Evolutionary conservation across 2,797 vertebrate genomes (phyloP).

Genomic region (Peromyscus eremicus): DNA sequence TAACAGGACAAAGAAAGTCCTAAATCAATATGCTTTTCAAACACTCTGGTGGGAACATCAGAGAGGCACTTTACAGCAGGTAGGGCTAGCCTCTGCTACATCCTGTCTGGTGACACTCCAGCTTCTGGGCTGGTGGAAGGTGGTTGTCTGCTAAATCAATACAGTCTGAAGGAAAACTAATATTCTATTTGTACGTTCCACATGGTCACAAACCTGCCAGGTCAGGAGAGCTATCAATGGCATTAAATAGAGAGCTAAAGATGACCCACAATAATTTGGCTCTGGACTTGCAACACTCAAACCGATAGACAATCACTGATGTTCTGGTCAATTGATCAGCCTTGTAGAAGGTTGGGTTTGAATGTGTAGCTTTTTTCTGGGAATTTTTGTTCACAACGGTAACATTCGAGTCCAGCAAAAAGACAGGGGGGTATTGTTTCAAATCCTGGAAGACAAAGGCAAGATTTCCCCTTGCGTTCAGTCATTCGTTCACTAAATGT

Average conservation of each 20-base stretch:
- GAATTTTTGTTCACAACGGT: not conserved
- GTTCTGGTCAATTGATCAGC: not conserved
- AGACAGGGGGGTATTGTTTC: not conserved
- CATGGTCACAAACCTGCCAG: not conserved
- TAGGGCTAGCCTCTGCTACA: not conserved
- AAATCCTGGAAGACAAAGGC: not conserved
- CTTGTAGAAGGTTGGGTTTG: not conserved
- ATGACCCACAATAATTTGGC: not conserved
- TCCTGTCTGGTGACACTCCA: not conserved
- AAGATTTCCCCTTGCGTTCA: not conserved
- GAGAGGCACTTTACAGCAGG: not conserved
- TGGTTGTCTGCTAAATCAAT: not conserved
- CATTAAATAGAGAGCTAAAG: not conserved
- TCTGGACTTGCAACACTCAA: not conserved
- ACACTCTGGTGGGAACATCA: not conserved
- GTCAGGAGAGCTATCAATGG: not conserved
- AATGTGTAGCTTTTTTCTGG: not conserved
- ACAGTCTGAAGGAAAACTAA: not conserved
- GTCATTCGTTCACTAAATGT: not conserved
- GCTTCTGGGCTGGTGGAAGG: not conserved
- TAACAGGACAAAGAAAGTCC: not conserved
- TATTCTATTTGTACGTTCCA: not conserved
- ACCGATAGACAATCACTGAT: not conserved
- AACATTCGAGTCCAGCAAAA: not conserved
- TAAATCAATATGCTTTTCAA: not conserved